Conservation (phyloP, 2,888 invertebrate genomes). For the Oeneis ivallda region DNA sequence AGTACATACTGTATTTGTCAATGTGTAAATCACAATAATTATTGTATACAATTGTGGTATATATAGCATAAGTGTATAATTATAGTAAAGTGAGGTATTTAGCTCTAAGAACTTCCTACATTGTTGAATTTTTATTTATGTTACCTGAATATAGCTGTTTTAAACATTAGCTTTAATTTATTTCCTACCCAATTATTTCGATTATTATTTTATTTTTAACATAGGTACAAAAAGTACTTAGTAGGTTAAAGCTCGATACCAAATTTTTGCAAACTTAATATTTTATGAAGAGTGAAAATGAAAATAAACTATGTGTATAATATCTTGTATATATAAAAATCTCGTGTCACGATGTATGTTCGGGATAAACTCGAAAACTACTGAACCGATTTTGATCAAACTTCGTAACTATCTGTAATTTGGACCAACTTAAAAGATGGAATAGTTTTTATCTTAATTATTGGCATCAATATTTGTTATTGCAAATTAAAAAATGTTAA, state of each 20-base stretch:
- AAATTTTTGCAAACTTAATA: not conserved
- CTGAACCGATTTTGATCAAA: no score
- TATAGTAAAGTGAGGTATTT: slow-evolving; percentile 19
- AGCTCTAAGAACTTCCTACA: slow-evolving; percentile 25
- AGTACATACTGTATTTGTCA: not conserved
- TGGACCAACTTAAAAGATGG: no score
- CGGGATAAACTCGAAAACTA: no score
- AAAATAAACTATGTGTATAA: no score
- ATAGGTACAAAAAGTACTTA: no score
- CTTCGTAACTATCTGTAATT: no score
- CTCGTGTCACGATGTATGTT: no score
- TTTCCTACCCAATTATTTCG: not conserved
- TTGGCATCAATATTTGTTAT: no score
- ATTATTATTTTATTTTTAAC: not conserved
- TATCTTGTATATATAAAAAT: no score
- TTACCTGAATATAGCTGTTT: slow-evolving; percentile 55
- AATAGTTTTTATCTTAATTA: no score
- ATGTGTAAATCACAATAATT: slow-evolving; percentile 6
- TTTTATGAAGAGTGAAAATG: no score
- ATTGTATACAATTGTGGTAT: slow-evolving; percentile 9
- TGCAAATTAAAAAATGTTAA: no score
- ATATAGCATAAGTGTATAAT: not conserved
- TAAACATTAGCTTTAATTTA: slow-evolving; percentile 29
- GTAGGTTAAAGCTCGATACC: not conserved
- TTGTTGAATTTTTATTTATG: slow-evolving; percentile 56